Evolutionary conservation across 2,797 vertebrate genomes (phyloP), one percentile per base, ranked within the genome.

Genomic region (Danio tinwini): DNA sequence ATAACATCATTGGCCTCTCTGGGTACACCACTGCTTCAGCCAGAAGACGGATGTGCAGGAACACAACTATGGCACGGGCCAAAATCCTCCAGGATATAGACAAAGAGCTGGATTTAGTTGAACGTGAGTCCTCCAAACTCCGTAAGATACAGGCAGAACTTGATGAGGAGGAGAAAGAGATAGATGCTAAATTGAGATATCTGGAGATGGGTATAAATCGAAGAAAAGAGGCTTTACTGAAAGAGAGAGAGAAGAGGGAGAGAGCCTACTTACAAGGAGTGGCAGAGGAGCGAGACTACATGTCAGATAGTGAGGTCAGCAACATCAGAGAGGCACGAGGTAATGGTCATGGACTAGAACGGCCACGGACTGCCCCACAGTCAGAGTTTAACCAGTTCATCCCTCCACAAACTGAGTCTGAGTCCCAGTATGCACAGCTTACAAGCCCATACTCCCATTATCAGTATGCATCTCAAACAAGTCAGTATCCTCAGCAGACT

Each of bases 21-120:
- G 91, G 95, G 3, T 98, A 96, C 67, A 92, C 92, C 82, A 94
- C 95, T 74, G 96, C 96, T 85, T 98, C 97, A 3, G 95, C 97
- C 82, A 94, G 97, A 53, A 96, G 97, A 65, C 95, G 98, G 85
- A 96, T 98, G 79, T 98, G 97, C 80, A 95, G 98, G 84, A 98
- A 96, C 86, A 99, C 93, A 80, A 99, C 97, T 8, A 97, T 99
- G 95, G 98, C 98, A 50, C 92, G 98, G 70, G 98, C 98, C 83
- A 99, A 99, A 93, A 99, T 99, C 85, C 94, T 99, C 73, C 98
- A 99, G 86, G 98, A 99, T 86, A 99, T 99, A 88, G 98, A 99
- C 89, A 96, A 98, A 87, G 98, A 99, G 87, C 92, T 99, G 72
- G 96, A 99, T 89, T 92, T 99, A 73, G 98, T 99, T 0, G 98